Base-by-base conservation (phyloP, 2,888 invertebrate genomes). In the Spatulosminthurus flaviceps region DNA sequence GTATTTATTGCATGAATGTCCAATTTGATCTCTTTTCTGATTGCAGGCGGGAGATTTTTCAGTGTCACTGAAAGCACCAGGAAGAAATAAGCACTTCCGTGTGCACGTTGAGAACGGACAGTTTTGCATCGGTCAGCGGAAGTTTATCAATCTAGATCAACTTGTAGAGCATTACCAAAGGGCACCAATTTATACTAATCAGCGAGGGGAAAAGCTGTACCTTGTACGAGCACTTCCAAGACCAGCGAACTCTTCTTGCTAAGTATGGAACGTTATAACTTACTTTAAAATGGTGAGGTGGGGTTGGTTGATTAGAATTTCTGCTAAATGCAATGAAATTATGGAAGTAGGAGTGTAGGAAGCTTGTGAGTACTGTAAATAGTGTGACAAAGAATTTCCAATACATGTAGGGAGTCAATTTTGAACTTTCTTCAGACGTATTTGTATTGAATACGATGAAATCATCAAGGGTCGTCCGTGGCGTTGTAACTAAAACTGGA, bases 11-110 rank as follows among this genome's bases (percentile, higher is more conserved):
- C 4, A 9, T 34, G 9, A 7, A 7, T 34, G 60, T 13, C 19
- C 5, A 60, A 60, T 4, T 67, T 67, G 16, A 4, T 34, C 4
- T 21, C 60, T 9, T 21, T 60, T 60, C 21, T 60, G 16, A 82
- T 81, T 83, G 72, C 90, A 98, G 98, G 93, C 96, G 90, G 99
- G 98, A 84, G 98, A 99, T 89, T 97, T 93, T 89, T 98, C 98
- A 19, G 97, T 99, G 86, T 98, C 98, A 74, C 90, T 99, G 87
- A 98, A 98, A 90, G 98, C 98, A 72, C 95, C 97, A 67, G 95
- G 95, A 28, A 93, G 98, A 86, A 99, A 99, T 91, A 99, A 99
- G 89, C 99, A 99, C 89, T 99, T 99, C 90, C 93, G 98, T 87
- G 97, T 99, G 87, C 97, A 97, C 88, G 96, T 97, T 83, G 95